These are phyloP conservation scores for Elachura formosa DNA, from an alignment of 2,113 vertebrate genomes.

Conservation along the genomic window DNA sequence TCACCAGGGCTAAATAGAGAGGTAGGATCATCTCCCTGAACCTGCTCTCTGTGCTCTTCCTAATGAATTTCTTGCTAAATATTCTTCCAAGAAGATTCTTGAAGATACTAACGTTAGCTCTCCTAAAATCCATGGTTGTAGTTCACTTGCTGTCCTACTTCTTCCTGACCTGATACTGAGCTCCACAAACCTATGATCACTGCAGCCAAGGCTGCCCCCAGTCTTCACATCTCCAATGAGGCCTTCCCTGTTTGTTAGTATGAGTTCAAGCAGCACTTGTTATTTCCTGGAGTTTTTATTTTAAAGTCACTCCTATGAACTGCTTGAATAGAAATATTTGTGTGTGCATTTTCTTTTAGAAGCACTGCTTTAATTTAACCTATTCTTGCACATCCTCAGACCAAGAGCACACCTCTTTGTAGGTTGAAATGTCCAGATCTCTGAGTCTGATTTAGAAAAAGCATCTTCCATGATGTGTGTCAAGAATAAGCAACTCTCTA, in stretches of 20 bases:
- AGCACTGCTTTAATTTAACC: neutral
- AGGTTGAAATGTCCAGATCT: neutral
- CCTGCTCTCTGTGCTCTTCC: fast-evolving
- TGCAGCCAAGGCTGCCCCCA: neutral
- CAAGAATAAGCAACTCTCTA: neutral
- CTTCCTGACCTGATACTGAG: fast-evolving
- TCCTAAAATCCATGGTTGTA: neutral
- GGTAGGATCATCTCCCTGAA: neutral
- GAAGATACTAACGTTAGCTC: fast-evolving
- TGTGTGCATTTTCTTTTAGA: neutral
- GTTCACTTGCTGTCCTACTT: neutral
- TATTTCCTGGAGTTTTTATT: neutral
- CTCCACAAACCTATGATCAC: neutral
- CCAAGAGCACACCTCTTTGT: neutral
- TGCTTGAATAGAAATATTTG: neutral
- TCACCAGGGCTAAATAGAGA: fast-evolving
- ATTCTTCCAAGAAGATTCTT: neutral
- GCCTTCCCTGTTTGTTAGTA: neutral
- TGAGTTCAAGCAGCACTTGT: neutral
- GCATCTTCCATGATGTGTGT: neutral
- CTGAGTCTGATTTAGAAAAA: neutral
- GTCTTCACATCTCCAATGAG: neutral
- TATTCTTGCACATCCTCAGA: neutral
- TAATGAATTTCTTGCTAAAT: too few relatives aligned
- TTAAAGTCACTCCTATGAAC: neutral